Base-by-base conservation (phyloP, 2,113 vertebrate genomes). In the Nothobranchius furzeri region DNA sequence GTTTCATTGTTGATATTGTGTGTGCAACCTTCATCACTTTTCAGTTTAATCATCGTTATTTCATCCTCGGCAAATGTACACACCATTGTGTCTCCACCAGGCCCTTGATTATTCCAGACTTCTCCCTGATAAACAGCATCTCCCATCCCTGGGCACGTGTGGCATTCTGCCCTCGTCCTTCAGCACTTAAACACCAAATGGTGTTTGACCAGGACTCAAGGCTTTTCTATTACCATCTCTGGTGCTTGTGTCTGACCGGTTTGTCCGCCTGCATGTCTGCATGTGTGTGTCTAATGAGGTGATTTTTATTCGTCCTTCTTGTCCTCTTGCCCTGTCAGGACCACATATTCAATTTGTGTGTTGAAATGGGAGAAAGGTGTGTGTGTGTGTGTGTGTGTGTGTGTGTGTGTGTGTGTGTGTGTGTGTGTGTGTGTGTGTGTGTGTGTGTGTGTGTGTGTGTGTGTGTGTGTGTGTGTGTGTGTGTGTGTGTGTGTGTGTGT, bases 321-420 rank as follows among this genome's bases (percentile, higher is more conserved):
- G 81, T 84, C 86, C 77, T 79, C 76, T 73, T 83, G 79, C 55
- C 76, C 85, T 75, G 79, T 85, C 78, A 86, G 61, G 80, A 83
- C 81, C 72, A 53, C 63, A 64, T 78, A 88, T 90, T 87, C 66
- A 88, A 88, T 90, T 90, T 88, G 77, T 81, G 73, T 71, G 76
- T 69, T 11, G 37, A 69, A 72, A 84, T 53, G 64, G 68, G 65
- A 56, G 70, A 53, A 62, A 13, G 40, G 7, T n/a, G 42, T 11
- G 58, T 11, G 35, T 25, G 17, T 40, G 57, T 40, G 12, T 48
- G 37, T 40, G 37, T 40, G 37, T 75, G 78, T 71, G 83, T 76
- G 77, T 76, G 81, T 53, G 66, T 43, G 25, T 49, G 14, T 49
- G 6, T n/a, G 24, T 6, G 49, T 64, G 76, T 69, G 55, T 37